Evolutionary conservation across 2,113 vertebrate species (phyloP), one percentile per base, ranked within the genome.

Genomic region (Sialia sialis): DNA sequence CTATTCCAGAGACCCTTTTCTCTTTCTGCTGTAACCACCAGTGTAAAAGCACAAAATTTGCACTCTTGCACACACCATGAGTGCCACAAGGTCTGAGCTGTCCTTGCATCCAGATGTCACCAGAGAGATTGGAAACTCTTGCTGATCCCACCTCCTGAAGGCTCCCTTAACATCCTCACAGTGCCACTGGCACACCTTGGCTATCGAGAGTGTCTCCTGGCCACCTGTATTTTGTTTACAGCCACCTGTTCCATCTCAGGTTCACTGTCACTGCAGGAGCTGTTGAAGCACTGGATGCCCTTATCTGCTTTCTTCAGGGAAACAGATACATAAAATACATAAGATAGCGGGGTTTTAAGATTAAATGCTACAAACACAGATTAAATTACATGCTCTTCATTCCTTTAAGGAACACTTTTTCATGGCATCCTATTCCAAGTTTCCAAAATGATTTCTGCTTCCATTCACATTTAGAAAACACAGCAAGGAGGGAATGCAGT

Each of bases 311-410:
- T 88, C 73, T 85, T 81, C 73, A 56, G 85, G 86, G 77, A 87
- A 94, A 59, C 1, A 87, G 86, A 81, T 60, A 84, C 68, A 91
- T 52, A 34, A 90, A 94, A 79, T 81, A 90, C 56, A 5, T 48
- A 90, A 90, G 7, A 81, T 56, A 83, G 44, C 39, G 86, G 48
- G 55, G 16, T 48, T 94, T 92, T 64, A 92, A 92, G 80, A 90
- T 96, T 74, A 89, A 96, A 89, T 49, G 69, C 68, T 78, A 82
- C 79, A 93, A 94, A 94, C 43, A 94, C 29, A 67, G 94, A 93
- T 90, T 81, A 75, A 94, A 92, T 93, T 92, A 91, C 80, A 67
- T 54, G 64, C 7, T 56, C 69, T 78, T 94, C 68, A 87, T 81
- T 92, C 48, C 51, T 95, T 94, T 68, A 89, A 93, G 83, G 52